A percentile compares a stretch with the other conserved stretches of the same genome.
Conservation (phyloP, 2,797 vertebrate species). For the Pseudochirops corinnae region DNA sequence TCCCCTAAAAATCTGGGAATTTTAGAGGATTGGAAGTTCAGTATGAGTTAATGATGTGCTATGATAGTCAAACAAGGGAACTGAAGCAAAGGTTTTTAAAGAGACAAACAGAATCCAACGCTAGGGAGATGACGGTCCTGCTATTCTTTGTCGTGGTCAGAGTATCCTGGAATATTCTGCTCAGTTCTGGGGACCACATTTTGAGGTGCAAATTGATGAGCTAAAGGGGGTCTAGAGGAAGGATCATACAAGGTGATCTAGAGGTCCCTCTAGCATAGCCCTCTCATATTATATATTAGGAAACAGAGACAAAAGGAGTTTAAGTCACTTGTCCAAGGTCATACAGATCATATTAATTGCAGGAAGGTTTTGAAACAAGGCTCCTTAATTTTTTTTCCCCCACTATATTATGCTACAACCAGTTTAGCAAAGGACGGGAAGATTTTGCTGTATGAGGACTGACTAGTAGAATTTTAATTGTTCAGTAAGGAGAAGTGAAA, state of each 20-base stretch:
- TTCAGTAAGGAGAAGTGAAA: background rate
- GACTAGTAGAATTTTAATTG: background rate
- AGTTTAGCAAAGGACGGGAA: background rate
- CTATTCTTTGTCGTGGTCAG: background rate
- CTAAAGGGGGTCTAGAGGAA: background rate
- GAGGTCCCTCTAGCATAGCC: background rate
- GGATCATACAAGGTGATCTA: background rate
- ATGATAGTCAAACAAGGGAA: background rate
- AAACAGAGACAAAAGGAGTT: background rate
- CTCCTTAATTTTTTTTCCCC: background rate
- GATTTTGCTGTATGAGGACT: background rate
- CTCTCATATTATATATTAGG: background rate
- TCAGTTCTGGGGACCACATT: background rate
- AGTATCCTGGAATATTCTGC: background rate
- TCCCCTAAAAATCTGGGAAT: background rate
- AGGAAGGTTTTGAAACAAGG: background rate
- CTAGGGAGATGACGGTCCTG: background rate
- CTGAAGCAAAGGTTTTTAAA: background rate
- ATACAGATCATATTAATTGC: background rate
- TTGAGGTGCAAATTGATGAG: background rate
- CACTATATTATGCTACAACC: background rate
- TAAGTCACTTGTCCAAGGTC: background rate
- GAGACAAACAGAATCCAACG: background rate
- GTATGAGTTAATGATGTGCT: background rate
- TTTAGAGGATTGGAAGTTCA: background rate